Evolutionary conservation across 2,888 invertebrate genomes (phyloP).

Genomic region (Drosophila neonasuta): DNA sequence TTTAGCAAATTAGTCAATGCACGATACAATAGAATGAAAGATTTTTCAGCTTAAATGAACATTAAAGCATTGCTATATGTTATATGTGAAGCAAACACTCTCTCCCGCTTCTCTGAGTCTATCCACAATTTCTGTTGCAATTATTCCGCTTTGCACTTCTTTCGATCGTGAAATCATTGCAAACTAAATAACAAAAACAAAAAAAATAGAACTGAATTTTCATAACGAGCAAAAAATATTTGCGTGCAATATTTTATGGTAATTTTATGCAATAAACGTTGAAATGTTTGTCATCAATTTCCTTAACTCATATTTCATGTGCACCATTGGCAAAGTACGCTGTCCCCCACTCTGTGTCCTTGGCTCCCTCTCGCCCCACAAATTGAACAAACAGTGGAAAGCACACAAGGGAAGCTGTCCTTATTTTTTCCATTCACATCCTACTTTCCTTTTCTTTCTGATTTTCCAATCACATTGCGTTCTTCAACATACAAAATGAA

Average conservation of each 20-base stretch:
- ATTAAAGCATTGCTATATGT: constrained; percentile 5
- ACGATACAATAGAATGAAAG: not conserved
- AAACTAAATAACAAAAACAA: constrained; percentile 12
- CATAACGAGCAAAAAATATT: constrained; percentile 60
- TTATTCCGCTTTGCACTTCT: constrained; percentile 47
- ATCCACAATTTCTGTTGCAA: constrained; percentile 31
- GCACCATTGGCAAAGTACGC: constrained; percentile 49
- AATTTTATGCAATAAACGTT: constrained; percentile 77
- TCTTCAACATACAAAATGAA: constrained; percentile 24
- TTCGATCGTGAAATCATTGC: constrained; percentile 40
- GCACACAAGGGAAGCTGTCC: constrained; percentile 18
- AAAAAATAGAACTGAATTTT: constrained; percentile 27
- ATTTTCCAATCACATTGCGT: constrained; percentile 42
- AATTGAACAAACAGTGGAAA: constrained; percentile 17
- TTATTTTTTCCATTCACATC: constrained; percentile 54
- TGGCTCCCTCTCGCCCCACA: not conserved
- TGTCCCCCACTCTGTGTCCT: not conserved
- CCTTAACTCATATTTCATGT: constrained; percentile 76
- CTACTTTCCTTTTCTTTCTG: constrained; percentile 13
- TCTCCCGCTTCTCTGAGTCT: not conserved
- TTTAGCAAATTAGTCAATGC: too few relatives aligned
- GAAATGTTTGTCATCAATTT: constrained; percentile 77
- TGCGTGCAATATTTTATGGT: constrained; percentile 72
- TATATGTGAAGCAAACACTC: not conserved
- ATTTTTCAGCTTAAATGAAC: not conserved